These are phyloP conservation scores for Andrena cerasifolii DNA, from an alignment of 1,140 invertebrate genomes.

Conservation along the genomic window DNA sequence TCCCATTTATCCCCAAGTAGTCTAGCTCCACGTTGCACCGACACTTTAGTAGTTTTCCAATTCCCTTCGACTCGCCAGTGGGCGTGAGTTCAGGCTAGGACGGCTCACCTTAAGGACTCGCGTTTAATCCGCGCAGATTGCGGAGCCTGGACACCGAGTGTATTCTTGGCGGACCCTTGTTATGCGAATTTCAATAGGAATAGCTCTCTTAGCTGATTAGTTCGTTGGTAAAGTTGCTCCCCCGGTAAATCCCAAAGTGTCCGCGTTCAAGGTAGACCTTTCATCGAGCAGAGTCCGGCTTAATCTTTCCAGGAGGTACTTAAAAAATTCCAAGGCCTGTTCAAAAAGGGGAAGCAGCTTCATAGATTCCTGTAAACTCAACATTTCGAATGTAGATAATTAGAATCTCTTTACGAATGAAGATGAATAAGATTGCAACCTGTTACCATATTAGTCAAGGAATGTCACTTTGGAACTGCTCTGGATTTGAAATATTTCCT, in stretches of 20 bases:
- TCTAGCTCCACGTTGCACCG: constrained; percentile 6
- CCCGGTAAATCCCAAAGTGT: constrained; percentile 14
- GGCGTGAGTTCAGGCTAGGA: neutral
- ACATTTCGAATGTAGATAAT: neutral
- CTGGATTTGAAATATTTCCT: neutral
- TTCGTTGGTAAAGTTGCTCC: constrained; percentile 32
- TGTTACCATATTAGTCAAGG: no score
- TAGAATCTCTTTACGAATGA: no score
- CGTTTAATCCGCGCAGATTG: constrained; percentile 40
- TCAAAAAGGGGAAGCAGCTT: neutral
- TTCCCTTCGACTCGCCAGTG: constrained; percentile 4
- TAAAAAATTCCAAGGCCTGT: neutral
- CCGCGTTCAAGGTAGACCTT: neutral
- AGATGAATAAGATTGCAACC: no score
- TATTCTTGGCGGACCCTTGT: constrained; percentile 51
- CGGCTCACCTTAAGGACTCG: constrained; percentile 24
- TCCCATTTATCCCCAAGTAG: neutral
- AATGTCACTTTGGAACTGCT: no score
- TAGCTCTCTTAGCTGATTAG: constrained; percentile 68
- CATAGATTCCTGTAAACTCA: neutral
- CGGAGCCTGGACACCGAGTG: constrained; percentile 36
- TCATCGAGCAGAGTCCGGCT: neutral
- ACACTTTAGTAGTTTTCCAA: constrained; percentile 27
- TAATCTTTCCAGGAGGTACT: neutral
- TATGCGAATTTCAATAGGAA: constrained; percentile 68